Evolutionary conservation across 2,113 vertebrate species (phyloP).

Genomic region (Scalopus aquaticus): DNA sequence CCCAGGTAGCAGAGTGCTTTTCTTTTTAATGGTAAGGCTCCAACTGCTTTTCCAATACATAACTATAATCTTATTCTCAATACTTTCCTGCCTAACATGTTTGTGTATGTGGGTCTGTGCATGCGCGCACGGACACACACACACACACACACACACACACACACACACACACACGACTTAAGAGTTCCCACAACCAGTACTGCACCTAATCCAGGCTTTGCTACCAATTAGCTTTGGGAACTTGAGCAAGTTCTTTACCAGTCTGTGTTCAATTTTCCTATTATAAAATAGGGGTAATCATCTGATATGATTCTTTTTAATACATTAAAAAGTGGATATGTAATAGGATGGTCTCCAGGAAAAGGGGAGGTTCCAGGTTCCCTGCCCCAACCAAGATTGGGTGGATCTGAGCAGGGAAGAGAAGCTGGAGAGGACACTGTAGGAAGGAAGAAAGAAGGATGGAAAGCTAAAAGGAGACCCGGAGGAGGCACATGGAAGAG

Average conservation of each 20-base stretch:
- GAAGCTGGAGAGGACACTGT: too few relatives aligned
- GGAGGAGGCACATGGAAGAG: too few relatives aligned
- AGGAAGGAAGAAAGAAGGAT: too few relatives aligned
- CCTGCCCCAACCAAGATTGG: too few relatives aligned
- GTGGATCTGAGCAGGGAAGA: too few relatives aligned
- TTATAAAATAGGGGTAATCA: conserved; percentile 1
- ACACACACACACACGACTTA: background rate
- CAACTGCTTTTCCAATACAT: background rate
- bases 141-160: too few relatives aligned
- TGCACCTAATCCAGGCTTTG: background rate
- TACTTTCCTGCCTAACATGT: background rate
- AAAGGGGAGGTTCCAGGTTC: too few relatives aligned
- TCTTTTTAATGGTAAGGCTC: background rate
- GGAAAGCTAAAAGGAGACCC: too few relatives aligned
- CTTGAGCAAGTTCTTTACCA: background rate
- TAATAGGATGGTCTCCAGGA: background rate
- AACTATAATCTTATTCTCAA: background rate
- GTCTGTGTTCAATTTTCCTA: background rate
- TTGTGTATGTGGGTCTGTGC: too few relatives aligned
- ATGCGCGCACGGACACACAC: too few relatives aligned
- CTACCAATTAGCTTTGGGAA: background rate
- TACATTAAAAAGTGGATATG: background rate
- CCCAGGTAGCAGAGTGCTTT: background rate
- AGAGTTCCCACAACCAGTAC: background rate
- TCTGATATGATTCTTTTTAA: background rate